These are phyloP conservation scores for Verasper variegatus DNA, from an alignment of 2,113 vertebrate species.

Conservation along the genomic window DNA sequence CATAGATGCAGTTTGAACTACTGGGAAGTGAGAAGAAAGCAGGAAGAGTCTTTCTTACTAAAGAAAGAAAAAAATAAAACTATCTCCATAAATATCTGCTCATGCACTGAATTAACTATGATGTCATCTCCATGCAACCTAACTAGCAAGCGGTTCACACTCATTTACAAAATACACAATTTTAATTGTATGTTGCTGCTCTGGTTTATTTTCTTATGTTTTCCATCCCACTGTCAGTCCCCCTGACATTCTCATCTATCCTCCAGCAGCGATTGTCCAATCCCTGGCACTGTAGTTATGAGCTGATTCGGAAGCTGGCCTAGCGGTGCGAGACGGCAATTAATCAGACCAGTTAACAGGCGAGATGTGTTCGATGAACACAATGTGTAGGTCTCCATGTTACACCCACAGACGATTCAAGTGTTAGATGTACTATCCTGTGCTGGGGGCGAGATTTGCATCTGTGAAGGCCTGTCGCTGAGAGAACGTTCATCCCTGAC, in stretches of 20 bases:
- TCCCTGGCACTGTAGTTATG: conserved; percentile 39
- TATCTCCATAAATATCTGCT: background rate
- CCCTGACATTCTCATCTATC: conserved; percentile 47
- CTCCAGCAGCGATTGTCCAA: conserved; percentile 43
- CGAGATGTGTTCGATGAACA: conserved; percentile 51
- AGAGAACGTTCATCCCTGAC: background rate
- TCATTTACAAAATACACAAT: conserved; percentile 16
- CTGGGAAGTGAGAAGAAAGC: background rate
- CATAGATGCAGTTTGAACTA: background rate
- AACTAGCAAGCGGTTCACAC: background rate
- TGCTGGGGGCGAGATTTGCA: conserved; percentile 10
- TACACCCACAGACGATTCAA: conserved; percentile 31
- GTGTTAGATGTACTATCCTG: conserved; percentile 12
- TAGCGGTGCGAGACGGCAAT: conserved; percentile 47
- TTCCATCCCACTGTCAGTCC: conserved; percentile 16
- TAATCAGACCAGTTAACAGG: conserved; percentile 65
- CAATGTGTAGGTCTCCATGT: conserved; percentile 48
- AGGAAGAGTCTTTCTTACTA: background rate
- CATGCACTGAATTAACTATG: conserved; percentile 9
- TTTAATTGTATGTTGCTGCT: background rate
- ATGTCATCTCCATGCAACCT: background rate
- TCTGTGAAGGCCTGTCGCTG: background rate
- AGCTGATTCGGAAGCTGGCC: conserved; percentile 58
- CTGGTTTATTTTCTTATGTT: background rate
- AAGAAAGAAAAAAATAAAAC: background rate